Base-by-base conservation (phyloP, 2,888 invertebrate genomes). In the Ernsta delagoae region DNA sequence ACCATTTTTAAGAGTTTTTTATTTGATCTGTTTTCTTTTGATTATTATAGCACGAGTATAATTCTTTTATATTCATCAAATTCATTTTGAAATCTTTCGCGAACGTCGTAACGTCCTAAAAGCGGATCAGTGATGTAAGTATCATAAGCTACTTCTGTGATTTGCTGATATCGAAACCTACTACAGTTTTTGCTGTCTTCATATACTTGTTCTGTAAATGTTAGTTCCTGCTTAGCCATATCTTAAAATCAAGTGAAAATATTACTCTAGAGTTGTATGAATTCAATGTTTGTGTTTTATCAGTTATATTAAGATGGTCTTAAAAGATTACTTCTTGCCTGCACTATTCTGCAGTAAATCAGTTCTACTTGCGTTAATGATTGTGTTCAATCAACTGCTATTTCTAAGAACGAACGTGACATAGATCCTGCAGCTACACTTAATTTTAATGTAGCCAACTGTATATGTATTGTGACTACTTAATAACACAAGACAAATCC, bases 401-500 rank as follows among this genome's bases (percentile, higher is more conserved):
- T 53, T 53, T 12, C 8, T 53, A 7, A 8, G 53, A 53, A 53
- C 12, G 7, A 16, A 53, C 50, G 50, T 50, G 50, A 50, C 50
- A 50, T 2, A 16, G 16, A 50, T 50, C 50, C 50, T 50, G 50
- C 50, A 50, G 4, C 16, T 9, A 16, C 5, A 50, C 16, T 16
- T 16, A 16, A 16, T 16, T 16, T 50, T 16, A 50, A 16, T 16
- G 50, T 50, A 50, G 3, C 50, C 50, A 16, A 50, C 5, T 16
- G 16, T 16, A 16, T 16, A 16, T 16, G 16, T 1, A 16, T 16
- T 24, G 24, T 53, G 16, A 53, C 24, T 24, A 7, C n/a, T n/a
- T 53, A 53, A 53, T 53, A 53, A 24, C 53, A 24, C 53, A 53
- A 53, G 16, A 53, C 24, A 53, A 53, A 53, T 45, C 45, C 24